Conservation (phyloP, 1,140 invertebrate genomes). For the Goniozus legneri region DNA sequence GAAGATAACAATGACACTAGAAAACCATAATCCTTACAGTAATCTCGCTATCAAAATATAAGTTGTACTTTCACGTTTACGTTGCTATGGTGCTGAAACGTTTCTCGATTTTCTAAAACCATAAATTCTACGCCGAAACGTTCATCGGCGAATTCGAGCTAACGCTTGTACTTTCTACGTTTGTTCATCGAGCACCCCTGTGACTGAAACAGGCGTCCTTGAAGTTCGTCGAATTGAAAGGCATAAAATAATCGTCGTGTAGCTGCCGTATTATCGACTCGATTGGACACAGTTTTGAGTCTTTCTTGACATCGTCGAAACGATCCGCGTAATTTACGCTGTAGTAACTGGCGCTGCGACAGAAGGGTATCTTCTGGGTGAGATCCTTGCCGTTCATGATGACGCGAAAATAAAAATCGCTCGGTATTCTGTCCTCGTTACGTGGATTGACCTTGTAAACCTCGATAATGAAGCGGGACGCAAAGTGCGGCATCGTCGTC, state of each 20-base stretch:
- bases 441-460: slow-evolving; percentile 60
- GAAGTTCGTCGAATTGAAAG: slow-evolving; percentile 79
- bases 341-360: slow-evolving; percentile 59
- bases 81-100: too few species aligned
- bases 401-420: slow-evolving; percentile 76
- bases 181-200: too few species aligned
- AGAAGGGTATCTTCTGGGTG: slow-evolving; percentile 78
- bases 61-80: too few species aligned
- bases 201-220: slow-evolving; percentile 70
- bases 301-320: slow-evolving; percentile 38
- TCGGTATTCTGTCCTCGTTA: slow-evolving; percentile 50
- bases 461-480: slow-evolving; percentile 82
- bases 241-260: slow-evolving; percentile 79
- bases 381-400: slow-evolving; percentile 85
- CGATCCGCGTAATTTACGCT: slow-evolving; percentile 44
- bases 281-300: slow-evolving; percentile 71
- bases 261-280: slow-evolving; percentile 80
- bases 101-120: too few species aligned
- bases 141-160: too few species aligned
- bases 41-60: too few species aligned
- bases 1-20: too few species aligned
- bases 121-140: too few species aligned
- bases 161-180: too few species aligned
- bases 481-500: slow-evolving; percentile 68
- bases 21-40: too few species aligned